Conservation (phyloP, 2,113 vertebrate genomes). For the Pteropus alecto region DNA sequence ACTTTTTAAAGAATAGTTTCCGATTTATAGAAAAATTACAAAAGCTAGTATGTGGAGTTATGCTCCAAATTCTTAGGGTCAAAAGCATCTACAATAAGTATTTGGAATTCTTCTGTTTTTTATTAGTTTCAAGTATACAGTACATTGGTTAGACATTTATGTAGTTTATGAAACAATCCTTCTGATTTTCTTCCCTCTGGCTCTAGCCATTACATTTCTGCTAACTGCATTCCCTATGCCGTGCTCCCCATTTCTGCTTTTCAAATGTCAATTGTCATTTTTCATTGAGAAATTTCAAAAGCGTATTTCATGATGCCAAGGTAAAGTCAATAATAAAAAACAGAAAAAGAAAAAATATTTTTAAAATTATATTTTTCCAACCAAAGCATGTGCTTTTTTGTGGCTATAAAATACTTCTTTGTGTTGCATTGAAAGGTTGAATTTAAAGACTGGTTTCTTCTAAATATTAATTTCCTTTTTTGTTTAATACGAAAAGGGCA, state of each 20-base stretch:
- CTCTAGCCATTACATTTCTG: too few species aligned
- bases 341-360: neutral
- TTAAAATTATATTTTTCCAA: neutral
- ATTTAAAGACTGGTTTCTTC: conserved; percentile 34
- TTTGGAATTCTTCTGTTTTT: neutral
- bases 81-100: neutral
- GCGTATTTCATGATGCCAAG: neutral
- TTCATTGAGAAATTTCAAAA: conserved; percentile 18
- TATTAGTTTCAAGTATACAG: too few species aligned
- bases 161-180: too few species aligned
- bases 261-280: neutral
- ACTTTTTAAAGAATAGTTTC: neutral
- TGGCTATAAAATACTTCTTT: neutral
- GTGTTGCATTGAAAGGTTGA: neutral
- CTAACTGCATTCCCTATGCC: too few species aligned
- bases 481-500: neutral
- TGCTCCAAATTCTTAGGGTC: neutral
- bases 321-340: neutral
- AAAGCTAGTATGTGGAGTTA: neutral
- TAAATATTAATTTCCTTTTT: conserved; percentile 45
- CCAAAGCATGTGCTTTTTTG: neutral
- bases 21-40: neutral
- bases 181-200: too few species aligned
- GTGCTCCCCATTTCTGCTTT: neutral
- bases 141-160: too few species aligned